Conservation (phyloP, 2,797 vertebrate species). For the Centroberyx gerrardi region DNA sequence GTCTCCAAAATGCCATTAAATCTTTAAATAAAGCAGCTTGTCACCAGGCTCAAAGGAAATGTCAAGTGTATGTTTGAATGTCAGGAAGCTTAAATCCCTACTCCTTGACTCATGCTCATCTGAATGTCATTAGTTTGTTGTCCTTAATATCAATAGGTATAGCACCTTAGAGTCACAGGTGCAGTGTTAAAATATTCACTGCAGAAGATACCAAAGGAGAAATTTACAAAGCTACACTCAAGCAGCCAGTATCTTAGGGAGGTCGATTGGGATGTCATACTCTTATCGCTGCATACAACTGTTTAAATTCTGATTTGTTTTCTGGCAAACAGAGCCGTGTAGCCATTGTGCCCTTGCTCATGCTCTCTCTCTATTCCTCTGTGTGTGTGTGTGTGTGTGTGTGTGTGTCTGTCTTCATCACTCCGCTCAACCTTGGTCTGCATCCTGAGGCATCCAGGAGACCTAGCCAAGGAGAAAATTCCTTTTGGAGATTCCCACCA, state of each 20-base stretch:
- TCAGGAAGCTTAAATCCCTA: constrained; percentile 50
- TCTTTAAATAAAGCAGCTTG: constrained; percentile 41
- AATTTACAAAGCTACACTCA: constrained; percentile 29
- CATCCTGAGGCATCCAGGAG: constrained; percentile 56
- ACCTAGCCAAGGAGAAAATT: constrained; percentile 73
- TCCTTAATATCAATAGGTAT: constrained; percentile 25
- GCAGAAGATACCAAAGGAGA: constrained; percentile 5
- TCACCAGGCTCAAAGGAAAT: constrained; percentile 44
- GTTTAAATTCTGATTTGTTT: constrained; percentile 59
- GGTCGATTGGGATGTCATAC: constrained; percentile 64
- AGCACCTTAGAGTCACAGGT: background rate
- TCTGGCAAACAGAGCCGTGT: constrained; percentile 52
- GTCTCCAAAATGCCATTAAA: constrained; percentile 31
- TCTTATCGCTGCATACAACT: constrained; percentile 45
- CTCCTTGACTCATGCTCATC: constrained; percentile 22
- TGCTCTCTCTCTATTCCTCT: constrained; percentile 19
- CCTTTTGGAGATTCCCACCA: constrained; percentile 72
- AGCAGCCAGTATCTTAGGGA: constrained; percentile 40
- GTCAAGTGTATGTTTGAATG: constrained; percentile 63
- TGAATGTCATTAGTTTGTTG: constrained; percentile 38
- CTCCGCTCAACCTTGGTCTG: constrained; percentile 68
- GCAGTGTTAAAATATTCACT: constrained; percentile 19
- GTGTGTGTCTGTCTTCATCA: constrained; percentile 30
- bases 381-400: constrained; percentile 26
- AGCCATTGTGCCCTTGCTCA: constrained; percentile 32